These are phyloP conservation scores for Mellilla xanthometata DNA, from an alignment of 2,888 invertebrate genomes.

Conservation along the genomic window DNA sequence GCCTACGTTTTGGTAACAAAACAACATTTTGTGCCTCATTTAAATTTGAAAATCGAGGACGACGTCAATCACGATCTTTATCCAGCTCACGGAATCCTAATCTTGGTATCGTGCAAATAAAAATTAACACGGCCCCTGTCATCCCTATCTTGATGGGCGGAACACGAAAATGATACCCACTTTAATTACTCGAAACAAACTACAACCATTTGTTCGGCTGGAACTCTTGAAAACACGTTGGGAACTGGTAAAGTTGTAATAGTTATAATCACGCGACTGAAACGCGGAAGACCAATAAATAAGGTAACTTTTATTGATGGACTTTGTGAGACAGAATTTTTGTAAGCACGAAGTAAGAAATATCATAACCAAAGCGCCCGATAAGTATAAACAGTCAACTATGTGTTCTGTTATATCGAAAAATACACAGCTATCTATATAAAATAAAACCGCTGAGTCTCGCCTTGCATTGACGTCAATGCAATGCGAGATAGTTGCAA, in stretches of 20 bases:
- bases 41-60: slow-evolving; percentile 28
- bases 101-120: slow-evolving; percentile 41
- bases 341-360: too few relatives aligned
- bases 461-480: too few relatives aligned
- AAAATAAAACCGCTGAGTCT: too few relatives aligned
- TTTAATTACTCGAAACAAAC: slow-evolving; percentile 32
- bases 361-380: too few relatives aligned
- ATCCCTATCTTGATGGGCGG: slow-evolving; percentile 46
- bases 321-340: not conserved
- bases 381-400: too few relatives aligned
- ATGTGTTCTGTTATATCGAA: too few relatives aligned
- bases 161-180: slow-evolving; percentile 39
- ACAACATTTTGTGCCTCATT: slow-evolving; percentile 13
- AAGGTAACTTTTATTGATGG: slow-evolving; percentile 10
- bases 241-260: slow-evolving; percentile 41
- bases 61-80: slow-evolving; percentile 24
- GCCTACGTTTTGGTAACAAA: slow-evolving; percentile 10
- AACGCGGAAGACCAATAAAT: slow-evolving; percentile 27
- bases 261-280: slow-evolving; percentile 43
- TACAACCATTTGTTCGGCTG: slow-evolving; percentile 26
- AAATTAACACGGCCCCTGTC: slow-evolving; percentile 49
- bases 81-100: slow-evolving; percentile 26
- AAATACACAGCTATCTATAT: too few relatives aligned
- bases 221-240: slow-evolving; percentile 37
- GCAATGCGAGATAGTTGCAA: too few relatives aligned